phyloP scores from a whole-genome alignment of 2,113 vertebrate genomes.

The Cebus imitator region DNA sequence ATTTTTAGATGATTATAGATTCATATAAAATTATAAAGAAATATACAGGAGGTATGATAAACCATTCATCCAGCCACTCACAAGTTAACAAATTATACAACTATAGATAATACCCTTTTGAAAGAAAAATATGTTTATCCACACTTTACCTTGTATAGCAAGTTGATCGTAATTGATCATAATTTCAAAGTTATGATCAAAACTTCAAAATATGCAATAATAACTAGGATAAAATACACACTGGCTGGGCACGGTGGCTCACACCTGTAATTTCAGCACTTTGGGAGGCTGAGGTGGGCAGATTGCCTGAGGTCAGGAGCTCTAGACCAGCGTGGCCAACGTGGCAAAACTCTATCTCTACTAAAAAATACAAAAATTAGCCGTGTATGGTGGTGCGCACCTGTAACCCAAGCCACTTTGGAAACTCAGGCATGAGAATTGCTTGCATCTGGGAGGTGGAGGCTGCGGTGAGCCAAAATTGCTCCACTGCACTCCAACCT shows the following conservation, averaged over 20 bases:
- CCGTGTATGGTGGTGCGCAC: rapidly evolving
- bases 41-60: not conserved
- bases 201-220: not conserved
- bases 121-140: not conserved
- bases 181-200: not conserved
- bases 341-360: no score
- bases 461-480: no score
- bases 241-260: rapidly evolving
- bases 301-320: no score
- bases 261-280: no score
- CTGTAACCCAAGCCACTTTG: no score
- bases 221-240: not conserved
- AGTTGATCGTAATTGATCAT: not conserved
- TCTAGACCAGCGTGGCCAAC: no score
- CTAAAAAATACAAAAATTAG: no score
- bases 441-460: no score
- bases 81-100: not conserved
- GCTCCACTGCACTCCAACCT: no score
- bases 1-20: not conserved
- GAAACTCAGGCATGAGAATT: no score
- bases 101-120: not conserved
- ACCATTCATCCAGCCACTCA: rapidly evolving
- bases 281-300: no score
- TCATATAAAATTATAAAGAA: not conserved
- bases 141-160: not conserved